phyloP scores from a whole-genome alignment of 2,888 invertebrate species.

The Molanna angustata region DNA sequence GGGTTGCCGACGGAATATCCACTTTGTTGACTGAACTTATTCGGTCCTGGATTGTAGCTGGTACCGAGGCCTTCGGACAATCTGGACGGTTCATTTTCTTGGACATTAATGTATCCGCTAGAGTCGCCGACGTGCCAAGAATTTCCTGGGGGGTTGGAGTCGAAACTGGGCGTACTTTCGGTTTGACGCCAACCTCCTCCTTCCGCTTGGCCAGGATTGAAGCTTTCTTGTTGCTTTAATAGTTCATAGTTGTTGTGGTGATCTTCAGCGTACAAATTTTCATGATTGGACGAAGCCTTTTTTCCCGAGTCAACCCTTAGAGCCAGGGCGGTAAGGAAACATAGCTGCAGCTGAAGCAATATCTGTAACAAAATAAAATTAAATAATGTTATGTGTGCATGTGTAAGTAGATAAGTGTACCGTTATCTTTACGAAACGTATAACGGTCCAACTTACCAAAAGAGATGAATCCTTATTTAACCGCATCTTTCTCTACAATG shows the following conservation, averaged over 20 bases:
- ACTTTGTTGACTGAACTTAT: constrained; percentile 2
- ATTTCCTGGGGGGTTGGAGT: constrained; percentile 11
- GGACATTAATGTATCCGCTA: neutral
- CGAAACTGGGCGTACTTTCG: constrained; percentile 11
- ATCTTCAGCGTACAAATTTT: neutral
- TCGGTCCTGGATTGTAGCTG: constrained; percentile 15
- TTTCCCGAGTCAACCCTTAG: constrained; percentile 16
- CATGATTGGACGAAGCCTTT: constrained; percentile 3
- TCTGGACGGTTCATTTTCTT: neutral
- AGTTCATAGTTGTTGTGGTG: neutral
- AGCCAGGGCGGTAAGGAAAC: constrained; percentile 3
- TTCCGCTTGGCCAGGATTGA: constrained; percentile 23
- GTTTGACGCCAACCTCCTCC: constrained; percentile 24
- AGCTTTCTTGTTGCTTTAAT: constrained; percentile 13
- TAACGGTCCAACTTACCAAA: constrained; percentile 16
- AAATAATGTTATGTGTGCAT: neutral
- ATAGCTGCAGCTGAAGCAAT: constrained; percentile 9
- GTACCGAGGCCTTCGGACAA: constrained; percentile 7
- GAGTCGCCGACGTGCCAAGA: constrained; percentile 17
- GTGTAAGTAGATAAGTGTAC: no score
- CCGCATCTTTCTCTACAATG: constrained; percentile 26
- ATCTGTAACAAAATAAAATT: constrained; percentile 13
- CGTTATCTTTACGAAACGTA: no score
- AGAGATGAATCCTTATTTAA: constrained; percentile 17
- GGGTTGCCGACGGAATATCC: constrained; percentile 6